phyloP scores from a whole-genome alignment of 2,113 vertebrate species.

The Pardalotus punctatus region DNA sequence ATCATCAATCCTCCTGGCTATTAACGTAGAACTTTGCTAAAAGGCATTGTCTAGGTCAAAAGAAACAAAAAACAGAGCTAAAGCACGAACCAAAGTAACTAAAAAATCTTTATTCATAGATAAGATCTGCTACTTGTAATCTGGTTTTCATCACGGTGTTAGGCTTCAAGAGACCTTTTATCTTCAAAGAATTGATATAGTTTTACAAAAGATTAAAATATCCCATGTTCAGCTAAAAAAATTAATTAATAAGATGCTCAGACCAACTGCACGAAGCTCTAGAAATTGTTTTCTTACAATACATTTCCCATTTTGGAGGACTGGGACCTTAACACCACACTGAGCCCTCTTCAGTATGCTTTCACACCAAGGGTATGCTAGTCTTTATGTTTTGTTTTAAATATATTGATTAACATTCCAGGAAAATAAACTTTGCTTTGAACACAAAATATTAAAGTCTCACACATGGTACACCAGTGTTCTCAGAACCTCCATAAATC shows the following conservation, averaged over 20 bases:
- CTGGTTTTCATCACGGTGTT: neutral
- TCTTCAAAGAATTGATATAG: neutral
- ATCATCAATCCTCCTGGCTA: neutral
- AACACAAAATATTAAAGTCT: neutral
- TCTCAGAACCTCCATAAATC: neutral
- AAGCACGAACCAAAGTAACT: neutral
- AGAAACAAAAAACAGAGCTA: neutral
- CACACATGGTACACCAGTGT: neutral
- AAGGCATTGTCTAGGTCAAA: conserved; percentile 1
- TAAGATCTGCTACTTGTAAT: neutral
- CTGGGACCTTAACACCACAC: neutral
- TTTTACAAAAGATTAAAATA: conserved; percentile 13
- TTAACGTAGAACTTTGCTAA: neutral
- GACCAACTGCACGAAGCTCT: neutral
- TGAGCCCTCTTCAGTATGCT: neutral
- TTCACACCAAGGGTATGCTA: neutral
- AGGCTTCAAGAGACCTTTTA: neutral
- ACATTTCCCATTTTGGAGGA: neutral
- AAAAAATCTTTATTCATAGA: neutral
- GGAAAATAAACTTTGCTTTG: neutral
- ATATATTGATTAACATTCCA: neutral
- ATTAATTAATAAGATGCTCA: neutral
- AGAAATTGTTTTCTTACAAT: neutral
- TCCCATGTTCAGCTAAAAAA: neutral
- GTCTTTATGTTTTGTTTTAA: neutral